These are phyloP conservation scores for Melanogrammus aeglefinus DNA, from an alignment of 2,797 vertebrate genomes.

Conservation along the genomic window DNA sequence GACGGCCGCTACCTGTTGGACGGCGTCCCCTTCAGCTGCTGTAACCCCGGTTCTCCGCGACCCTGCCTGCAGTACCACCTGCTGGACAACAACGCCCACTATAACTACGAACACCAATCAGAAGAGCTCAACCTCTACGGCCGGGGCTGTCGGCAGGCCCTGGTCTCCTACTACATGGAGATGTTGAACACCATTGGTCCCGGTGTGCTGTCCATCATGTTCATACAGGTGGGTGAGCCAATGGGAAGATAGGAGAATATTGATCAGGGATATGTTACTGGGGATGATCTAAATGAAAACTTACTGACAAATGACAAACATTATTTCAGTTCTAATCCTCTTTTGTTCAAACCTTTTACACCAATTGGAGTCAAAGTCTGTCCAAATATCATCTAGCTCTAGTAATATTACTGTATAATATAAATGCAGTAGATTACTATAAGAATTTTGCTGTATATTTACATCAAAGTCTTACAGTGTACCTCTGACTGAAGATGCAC, in stretches of 20 bases:
- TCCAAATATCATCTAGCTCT: not conserved
- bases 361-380: not conserved
- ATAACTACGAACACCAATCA: conserved; percentile 89
- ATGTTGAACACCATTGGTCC: conserved; percentile 89
- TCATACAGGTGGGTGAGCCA: conserved; percentile 84
- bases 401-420: too few species aligned
- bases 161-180: conserved; percentile 87
- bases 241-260: not conserved
- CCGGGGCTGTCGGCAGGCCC: conserved; percentile 85
- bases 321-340: not conserved
- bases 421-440: too few species aligned
- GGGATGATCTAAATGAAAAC: not conserved
- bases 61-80: conserved; percentile 93
- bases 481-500: not conserved
- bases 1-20: conserved; percentile 91
- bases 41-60: conserved; percentile 90
- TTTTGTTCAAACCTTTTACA: not conserved
- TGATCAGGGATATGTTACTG: not conserved
- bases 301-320: not conserved
- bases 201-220: conserved; percentile 79
- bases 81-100: conserved; percentile 90
- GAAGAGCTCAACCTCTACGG: conserved; percentile 93
- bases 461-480: too few species aligned
- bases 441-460: too few species aligned
- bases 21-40: conserved; percentile 96